phyloP scores from a whole-genome alignment of 2,888 invertebrate genomes.

The Torymus tubicola region DNA sequence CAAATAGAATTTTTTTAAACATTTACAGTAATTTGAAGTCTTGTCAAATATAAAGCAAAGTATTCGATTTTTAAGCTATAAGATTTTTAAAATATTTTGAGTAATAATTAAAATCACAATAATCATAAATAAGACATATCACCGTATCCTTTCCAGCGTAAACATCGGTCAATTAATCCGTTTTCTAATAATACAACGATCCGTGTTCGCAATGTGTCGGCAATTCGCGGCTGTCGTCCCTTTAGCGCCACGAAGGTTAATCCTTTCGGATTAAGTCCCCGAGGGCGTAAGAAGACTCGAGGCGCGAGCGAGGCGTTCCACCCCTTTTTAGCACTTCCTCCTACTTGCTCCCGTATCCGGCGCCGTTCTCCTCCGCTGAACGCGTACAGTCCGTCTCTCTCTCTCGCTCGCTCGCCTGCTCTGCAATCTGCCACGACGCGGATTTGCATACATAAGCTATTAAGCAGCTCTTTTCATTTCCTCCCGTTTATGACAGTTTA shows the following conservation, averaged over 20 bases:
- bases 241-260: constrained; percentile 44
- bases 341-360: constrained; percentile 59
- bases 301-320: constrained; percentile 53
- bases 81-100: too few relatives aligned
- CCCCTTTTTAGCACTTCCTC: constrained; percentile 66
- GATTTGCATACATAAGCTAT: constrained; percentile 77
- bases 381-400: constrained; percentile 5
- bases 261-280: constrained; percentile 61
- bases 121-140: too few relatives aligned
- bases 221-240: constrained; percentile 1
- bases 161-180: too few relatives aligned
- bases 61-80: too few relatives aligned
- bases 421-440: constrained; percentile 57
- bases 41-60: too few relatives aligned
- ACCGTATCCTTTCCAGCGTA: too few relatives aligned
- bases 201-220: too few relatives aligned
- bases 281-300: constrained; percentile 53
- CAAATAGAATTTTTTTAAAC: too few relatives aligned
- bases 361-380: constrained; percentile 54
- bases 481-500: constrained; percentile 77
- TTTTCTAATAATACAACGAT: neutral
- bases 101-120: too few relatives aligned
- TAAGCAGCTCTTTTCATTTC: constrained; percentile 77
- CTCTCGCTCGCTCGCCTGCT: constrained; percentile 47
- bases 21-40: too few relatives aligned